Evolutionary conservation across 2,113 vertebrate genomes (phyloP).

Genomic region (Mormoops blainvillei): DNA sequence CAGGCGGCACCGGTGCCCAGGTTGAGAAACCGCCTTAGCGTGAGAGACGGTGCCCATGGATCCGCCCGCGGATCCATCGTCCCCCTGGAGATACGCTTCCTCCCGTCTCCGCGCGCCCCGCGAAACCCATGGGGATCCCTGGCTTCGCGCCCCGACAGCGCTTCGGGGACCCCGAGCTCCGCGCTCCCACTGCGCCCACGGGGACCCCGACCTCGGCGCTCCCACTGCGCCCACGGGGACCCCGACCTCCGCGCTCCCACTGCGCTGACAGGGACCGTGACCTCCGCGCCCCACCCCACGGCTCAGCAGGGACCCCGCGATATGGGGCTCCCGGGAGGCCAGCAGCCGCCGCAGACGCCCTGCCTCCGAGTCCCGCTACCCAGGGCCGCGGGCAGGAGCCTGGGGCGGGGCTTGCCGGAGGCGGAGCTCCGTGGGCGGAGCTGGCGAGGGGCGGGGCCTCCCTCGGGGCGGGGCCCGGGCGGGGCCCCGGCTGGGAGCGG

Average conservation of each 20-base stretch:
- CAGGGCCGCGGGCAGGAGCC: background rate
- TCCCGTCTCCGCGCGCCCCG: background rate
- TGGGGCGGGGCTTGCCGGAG: background rate
- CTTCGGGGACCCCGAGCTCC: background rate
- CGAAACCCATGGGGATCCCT: background rate
- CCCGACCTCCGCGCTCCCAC: background rate
- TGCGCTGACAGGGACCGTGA: background rate
- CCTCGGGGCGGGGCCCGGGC: fast-evolving
- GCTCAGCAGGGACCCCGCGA: background rate
- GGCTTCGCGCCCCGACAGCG: background rate
- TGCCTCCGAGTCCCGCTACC: fast-evolving
- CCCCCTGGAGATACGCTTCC: background rate
- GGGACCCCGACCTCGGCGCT: background rate
- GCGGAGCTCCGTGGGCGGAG: background rate
- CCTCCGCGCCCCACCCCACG: background rate
- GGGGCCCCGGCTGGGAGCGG: fast-evolving
- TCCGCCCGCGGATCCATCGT: background rate
- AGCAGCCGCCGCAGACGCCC: background rate
- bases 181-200: background rate
- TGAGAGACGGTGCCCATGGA: too few relatives aligned
- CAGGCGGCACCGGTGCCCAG: too few relatives aligned
- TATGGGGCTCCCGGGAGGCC: background rate
- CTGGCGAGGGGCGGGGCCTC: background rate
- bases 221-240: background rate
- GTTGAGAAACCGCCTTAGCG: background rate